A percentile compares a stretch with the other conserved stretches of the same genome.
These are phyloP conservation scores for Aptenodytes patagonicus DNA, from an alignment of 2,113 vertebrate genomes.

Conservation along the genomic window DNA sequence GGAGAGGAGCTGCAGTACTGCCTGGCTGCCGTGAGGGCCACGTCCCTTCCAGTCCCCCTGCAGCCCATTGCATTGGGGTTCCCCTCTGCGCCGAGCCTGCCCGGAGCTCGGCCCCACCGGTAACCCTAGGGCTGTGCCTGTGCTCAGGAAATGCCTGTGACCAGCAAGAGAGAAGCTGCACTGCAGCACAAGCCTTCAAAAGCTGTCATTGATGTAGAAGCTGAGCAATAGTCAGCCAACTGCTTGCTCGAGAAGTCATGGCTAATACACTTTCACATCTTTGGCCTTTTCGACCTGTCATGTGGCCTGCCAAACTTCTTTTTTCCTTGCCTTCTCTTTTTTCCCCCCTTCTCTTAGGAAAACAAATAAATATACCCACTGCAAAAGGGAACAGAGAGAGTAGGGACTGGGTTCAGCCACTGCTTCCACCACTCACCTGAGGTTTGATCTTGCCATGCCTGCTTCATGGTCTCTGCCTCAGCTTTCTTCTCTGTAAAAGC, in stretches of 20 bases:
- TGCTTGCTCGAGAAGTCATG: background rate
- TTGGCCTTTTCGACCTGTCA: background rate
- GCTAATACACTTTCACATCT: background rate
- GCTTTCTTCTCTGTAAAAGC: background rate
- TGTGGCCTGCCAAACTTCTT: background rate
- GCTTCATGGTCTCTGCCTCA: background rate
- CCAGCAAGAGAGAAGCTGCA: background rate
- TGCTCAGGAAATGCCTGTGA: background rate
- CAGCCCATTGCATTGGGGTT: rapidly evolving
- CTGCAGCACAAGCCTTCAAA: background rate
- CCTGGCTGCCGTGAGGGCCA: rapidly evolving
- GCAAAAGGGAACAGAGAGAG: background rate
- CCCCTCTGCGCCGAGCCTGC: background rate
- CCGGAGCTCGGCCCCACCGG: background rate
- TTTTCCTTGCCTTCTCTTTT: background rate
- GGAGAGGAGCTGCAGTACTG: background rate
- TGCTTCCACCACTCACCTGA: background rate
- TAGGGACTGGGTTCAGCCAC: background rate
- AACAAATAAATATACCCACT: background rate
- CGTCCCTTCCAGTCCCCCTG: background rate
- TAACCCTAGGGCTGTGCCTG: background rate
- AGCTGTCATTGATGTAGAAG: background rate
- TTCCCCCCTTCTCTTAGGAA: background rate
- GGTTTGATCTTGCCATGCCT: background rate
- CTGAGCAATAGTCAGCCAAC: background rate